phyloP scores from a whole-genome alignment of 2,797 vertebrate species.

The Mus caroli region DNA sequence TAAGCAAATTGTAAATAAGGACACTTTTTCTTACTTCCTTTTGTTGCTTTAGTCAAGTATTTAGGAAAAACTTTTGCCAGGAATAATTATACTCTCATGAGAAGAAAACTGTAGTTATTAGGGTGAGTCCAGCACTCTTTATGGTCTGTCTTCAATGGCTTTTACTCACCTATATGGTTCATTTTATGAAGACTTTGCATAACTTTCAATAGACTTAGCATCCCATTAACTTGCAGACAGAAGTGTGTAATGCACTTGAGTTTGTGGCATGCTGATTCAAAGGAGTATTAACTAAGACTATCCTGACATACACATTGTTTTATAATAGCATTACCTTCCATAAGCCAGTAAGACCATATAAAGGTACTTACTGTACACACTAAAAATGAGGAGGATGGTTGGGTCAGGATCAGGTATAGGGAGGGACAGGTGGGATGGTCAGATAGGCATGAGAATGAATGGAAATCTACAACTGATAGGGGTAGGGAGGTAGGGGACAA shows the following conservation, averaged over 20 bases:
- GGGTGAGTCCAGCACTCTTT: background rate
- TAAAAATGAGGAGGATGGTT: background rate
- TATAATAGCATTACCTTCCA: background rate
- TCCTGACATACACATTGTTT: background rate
- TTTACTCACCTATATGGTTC: background rate
- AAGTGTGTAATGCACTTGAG: background rate
- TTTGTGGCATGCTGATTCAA: background rate
- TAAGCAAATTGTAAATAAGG: conserved; percentile 42
- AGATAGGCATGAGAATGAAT: background rate
- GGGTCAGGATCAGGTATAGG: background rate
- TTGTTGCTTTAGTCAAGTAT: background rate
- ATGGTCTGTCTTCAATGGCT: background rate
- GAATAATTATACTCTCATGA: background rate
- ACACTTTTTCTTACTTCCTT: background rate
- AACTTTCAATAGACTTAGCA: background rate
- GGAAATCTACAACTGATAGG: background rate
- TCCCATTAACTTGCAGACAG: background rate
- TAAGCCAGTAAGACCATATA: background rate
- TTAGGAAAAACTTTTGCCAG: background rate
- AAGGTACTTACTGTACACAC: conserved; percentile 10
- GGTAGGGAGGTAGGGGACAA: too few species aligned
- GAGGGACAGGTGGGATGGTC: background rate
- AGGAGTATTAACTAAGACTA: background rate
- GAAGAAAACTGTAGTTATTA: background rate
- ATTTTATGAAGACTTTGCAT: background rate